Conservation (phyloP, 2,113 vertebrate genomes). For the Myotis lucifugus region DNA sequence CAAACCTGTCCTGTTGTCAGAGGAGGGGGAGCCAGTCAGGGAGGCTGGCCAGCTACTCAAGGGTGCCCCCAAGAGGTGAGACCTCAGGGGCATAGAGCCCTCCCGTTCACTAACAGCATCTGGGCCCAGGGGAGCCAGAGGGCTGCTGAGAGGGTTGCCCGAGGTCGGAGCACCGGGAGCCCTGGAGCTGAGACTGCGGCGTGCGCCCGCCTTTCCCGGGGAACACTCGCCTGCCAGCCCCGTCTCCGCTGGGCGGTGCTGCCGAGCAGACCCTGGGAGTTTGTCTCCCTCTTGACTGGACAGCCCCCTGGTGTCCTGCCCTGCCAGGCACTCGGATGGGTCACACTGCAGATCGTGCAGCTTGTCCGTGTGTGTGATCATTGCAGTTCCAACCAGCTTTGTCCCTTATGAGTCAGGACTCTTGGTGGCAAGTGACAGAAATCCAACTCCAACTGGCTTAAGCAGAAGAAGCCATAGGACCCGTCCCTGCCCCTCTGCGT, state of each 20-base stretch:
- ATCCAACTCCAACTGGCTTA: not conserved
- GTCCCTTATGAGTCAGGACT: not conserved
- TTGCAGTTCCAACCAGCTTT: not conserved
- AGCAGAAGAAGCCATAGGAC: not conserved
- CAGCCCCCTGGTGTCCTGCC: not conserved
- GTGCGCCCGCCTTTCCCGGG: not conserved
- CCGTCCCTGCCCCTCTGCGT: not conserved
- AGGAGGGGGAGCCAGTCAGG: not conserved
- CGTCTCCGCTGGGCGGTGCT: accelerated
- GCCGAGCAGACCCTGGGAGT: too few relatives aligned
- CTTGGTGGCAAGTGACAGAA: not conserved
- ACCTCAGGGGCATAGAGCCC: not conserved
- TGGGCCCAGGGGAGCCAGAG: not conserved
- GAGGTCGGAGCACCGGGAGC: not conserved
- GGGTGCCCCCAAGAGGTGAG: not conserved
- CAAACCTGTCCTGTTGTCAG: not conserved
- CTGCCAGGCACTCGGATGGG: too few relatives aligned
- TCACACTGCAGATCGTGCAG: not conserved
- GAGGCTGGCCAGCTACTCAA: not conserved
- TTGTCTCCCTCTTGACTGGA: not conserved
- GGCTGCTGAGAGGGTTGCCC: not conserved
- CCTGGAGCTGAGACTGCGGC: accelerated
- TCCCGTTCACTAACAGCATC: not conserved
- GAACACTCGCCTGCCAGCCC: too few relatives aligned
- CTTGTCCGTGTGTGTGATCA: not conserved